phyloP scores from a whole-genome alignment of 1,140 invertebrate species.

The Anastrepha ludens region DNA sequence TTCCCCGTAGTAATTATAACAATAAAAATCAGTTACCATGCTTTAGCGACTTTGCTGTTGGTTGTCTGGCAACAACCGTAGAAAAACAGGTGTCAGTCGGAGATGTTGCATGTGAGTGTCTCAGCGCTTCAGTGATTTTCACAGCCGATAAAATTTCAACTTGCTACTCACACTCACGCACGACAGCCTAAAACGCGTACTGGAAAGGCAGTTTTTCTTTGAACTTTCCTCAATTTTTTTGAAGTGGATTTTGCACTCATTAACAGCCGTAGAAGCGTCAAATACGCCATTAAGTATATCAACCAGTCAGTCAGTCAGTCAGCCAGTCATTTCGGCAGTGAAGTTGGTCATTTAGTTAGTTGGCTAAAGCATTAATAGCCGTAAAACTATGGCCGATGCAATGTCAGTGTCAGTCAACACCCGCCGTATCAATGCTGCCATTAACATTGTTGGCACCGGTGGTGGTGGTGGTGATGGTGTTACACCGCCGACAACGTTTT shows the following conservation, averaged over 20 bases:
- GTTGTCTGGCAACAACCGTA: not conserved
- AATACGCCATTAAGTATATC: not conserved
- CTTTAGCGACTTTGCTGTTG: not conserved
- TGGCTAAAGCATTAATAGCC: not conserved
- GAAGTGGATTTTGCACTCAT: constrained; percentile 31
- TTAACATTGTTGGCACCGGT: not conserved
- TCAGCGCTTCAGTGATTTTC: constrained; percentile 46
- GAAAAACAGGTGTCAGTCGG: not conserved
- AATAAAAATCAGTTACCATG: constrained; percentile 40
- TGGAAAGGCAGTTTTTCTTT: not conserved
- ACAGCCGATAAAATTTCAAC: constrained; percentile 45
- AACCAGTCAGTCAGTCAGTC: constrained; percentile 5
- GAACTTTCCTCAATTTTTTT: not conserved
- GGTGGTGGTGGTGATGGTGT: not conserved
- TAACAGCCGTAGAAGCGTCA: constrained; percentile 38
- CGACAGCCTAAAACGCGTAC: not conserved
- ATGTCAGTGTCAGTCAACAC: constrained; percentile 34
- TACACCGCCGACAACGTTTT: not conserved
- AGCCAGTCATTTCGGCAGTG: not conserved
- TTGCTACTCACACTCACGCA: constrained; percentile 2
- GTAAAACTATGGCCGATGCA: not conserved
- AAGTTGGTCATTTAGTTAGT: constrained; percentile 1
- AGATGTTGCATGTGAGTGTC: not conserved
- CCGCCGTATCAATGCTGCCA: not conserved
- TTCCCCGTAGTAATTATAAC: constrained; percentile 1